A percentile compares a stretch with the other conserved stretches of the same genome.
Conservation (phyloP, 1,140 invertebrate species). For the Armadillidium nasatum region DNA sequence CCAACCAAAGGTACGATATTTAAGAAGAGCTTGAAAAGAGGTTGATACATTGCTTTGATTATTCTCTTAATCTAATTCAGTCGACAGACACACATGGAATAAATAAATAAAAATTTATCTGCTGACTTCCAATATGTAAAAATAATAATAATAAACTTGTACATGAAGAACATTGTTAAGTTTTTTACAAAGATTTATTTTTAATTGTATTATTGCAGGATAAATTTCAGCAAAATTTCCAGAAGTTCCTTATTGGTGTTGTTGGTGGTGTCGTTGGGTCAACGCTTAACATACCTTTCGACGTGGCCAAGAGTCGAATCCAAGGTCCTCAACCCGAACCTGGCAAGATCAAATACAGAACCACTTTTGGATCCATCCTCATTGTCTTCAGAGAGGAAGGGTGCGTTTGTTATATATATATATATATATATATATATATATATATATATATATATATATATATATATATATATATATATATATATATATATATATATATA, state of each 20-base stretch:
- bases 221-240: conserved; percentile 41
- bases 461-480: conserved; percentile 16
- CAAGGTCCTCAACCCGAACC: conserved; percentile 78
- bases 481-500: conserved; percentile 14
- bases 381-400: conserved; percentile 82
- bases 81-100: no score
- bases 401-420: conserved; percentile 52
- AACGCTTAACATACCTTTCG: conserved; percentile 83
- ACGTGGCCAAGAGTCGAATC: conserved; percentile 90
- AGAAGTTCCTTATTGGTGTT: conserved; percentile 43
- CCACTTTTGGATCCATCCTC: conserved; percentile 66
- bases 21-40: no score
- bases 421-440: not conserved
- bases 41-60: no score
- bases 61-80: no score
- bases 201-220: conserved; percentile 24
- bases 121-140: no score
- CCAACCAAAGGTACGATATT: not conserved
- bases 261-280: conserved; percentile 44
- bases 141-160: no score
- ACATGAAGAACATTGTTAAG: no score
- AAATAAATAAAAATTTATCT: no score
- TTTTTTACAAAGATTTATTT: no score
- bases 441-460: conserved; percentile 17
- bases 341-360: conserved; percentile 68